Base-by-base conservation (phyloP, 2,113 vertebrate species). In the Mesitornis unicolor region DNA sequence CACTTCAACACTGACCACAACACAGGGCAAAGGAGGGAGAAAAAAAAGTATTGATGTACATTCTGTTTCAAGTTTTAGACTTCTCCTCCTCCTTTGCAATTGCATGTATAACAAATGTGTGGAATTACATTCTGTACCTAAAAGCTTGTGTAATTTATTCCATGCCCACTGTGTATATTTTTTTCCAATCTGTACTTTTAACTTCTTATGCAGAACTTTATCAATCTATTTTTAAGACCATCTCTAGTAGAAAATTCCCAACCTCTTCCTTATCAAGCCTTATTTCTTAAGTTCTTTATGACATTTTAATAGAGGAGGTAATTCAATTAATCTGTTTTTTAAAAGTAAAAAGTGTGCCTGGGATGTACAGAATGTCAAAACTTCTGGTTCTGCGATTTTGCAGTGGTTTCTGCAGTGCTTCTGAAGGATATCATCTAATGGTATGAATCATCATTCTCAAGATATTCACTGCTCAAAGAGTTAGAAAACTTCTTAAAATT, bases 121-220 rank as follows among this genome's bases (percentile, higher is more conserved):
- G 48, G 47, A 89, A 59, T 76, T 28, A 61, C 77, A 51, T 77
- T 90, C 50, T 68, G 63, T 60, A 74, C 33, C 53, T 73, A 84
- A 95, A 92, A 95, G 35, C 33, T 63, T 56, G 14, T 89, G 79
- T 93, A 81, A 87, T 90, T 87, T 73, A 90, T 91, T 96, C 64
- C 14, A 18, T 95, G 67, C 61, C 75, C 24, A 74, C 53, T 78
- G 68, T 61, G 25, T 36, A 14, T 50, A 13, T 36, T 70, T 84
- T 26, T 92, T 59, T 21, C n/a, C n/a, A 36, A 42, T 94, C 63
- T 67, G 29, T 75, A 70, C 36, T 96, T 91, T 48, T 88, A 54
- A 81, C 89, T 92, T 63, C 31, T 64, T 78, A 35, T 33, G 40
- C n/a, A 35, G 38, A 76, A 35, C 15, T 57, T 80, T 67, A 84